Conservation (phyloP, 2,797 vertebrate genomes). For the Trachops cirrhosus region DNA sequence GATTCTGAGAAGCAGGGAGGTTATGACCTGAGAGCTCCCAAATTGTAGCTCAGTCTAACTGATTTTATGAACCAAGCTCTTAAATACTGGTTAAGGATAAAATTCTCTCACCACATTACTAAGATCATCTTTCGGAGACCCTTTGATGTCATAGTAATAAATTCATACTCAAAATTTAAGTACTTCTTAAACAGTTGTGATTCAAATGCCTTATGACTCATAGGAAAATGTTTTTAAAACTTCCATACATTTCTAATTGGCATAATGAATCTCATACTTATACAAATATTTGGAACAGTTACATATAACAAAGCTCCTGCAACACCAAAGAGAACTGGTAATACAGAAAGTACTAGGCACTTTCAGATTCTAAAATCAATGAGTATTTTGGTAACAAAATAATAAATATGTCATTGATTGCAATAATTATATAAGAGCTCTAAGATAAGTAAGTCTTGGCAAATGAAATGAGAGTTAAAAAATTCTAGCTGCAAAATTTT, state of each 20-base stretch:
- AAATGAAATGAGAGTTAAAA: not conserved
- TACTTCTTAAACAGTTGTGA: constrained; percentile 5
- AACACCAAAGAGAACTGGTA: not conserved
- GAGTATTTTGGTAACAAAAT: not conserved
- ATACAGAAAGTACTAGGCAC: not conserved
- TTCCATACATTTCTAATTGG: constrained; percentile 36
- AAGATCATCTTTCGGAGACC: not conserved
- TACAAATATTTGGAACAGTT: constrained; percentile 59
- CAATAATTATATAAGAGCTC: not conserved
- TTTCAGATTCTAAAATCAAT: not conserved
- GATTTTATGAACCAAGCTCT: not conserved
- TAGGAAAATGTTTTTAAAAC: constrained; percentile 1
- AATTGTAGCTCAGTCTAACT: not conserved
- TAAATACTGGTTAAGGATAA: not conserved
- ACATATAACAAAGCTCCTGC: constrained; percentile 32
- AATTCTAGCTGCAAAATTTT: not conserved
- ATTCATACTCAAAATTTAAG: not conserved
- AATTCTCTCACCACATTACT: not conserved
- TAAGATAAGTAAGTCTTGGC: not conserved
- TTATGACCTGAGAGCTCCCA: not conserved
- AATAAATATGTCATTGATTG: not conserved
- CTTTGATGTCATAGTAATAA: not conserved
- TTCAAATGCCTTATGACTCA: not conserved
- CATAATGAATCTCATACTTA: constrained; percentile 59
- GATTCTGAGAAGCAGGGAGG: not conserved